phyloP scores from a whole-genome alignment of 1,140 invertebrate genomes.

The Danaus plexippus region DNA sequence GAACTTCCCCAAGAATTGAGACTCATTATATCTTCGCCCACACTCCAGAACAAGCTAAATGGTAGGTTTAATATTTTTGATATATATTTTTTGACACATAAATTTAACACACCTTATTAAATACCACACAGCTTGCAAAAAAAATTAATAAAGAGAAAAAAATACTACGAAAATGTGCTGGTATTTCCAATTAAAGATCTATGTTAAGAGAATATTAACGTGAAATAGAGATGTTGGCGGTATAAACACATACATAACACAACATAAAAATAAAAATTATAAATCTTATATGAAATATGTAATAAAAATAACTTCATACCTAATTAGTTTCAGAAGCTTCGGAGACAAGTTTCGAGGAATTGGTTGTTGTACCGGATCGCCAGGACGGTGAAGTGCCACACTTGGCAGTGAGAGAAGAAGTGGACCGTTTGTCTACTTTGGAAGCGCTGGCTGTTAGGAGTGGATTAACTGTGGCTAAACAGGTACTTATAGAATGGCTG shows the following conservation, averaged over 20 bases:
- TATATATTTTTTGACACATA: not conserved
- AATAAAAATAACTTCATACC: too few relatives aligned
- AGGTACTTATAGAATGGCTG: constrained; percentile 29
- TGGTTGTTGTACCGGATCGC: constrained; percentile 62
- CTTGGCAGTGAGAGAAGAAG: constrained; percentile 54
- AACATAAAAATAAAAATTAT: too few relatives aligned
- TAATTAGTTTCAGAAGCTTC: constrained; percentile 53
- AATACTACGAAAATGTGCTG: too few relatives aligned
- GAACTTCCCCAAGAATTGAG: constrained; percentile 59
- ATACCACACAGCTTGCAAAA: too few relatives aligned
- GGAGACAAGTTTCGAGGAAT: constrained; percentile 62
- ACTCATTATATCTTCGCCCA: constrained; percentile 53
- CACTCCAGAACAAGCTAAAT: constrained; percentile 51
- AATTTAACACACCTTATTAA: too few relatives aligned
- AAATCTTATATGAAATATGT: too few relatives aligned
- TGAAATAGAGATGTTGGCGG: too few relatives aligned
- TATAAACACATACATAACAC: too few relatives aligned
- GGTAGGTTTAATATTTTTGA: constrained; percentile 28
- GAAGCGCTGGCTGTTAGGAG: constrained; percentile 58
- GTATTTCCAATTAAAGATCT: too few relatives aligned
- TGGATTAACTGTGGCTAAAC: constrained; percentile 51
- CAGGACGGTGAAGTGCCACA: constrained; percentile 42
- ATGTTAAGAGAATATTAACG: too few relatives aligned
- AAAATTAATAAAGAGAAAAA: too few relatives aligned
- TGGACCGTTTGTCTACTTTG: constrained; percentile 52